Conservation (phyloP, 2,797 vertebrate species). For the Trachurus trachurus region DNA sequence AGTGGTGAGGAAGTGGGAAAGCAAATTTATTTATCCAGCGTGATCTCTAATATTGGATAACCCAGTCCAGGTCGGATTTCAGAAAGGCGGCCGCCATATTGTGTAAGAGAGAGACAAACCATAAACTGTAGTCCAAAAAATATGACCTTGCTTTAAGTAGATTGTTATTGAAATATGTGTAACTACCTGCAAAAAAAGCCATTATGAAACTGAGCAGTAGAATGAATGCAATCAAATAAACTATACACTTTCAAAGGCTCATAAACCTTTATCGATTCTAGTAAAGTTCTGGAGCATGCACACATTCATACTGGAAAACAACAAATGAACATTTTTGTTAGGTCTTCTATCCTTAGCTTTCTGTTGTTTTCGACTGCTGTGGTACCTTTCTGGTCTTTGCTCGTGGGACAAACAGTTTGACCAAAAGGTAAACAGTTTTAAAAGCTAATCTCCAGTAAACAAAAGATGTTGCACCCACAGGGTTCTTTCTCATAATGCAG, state of each 20-base stretch:
- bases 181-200: constrained; percentile 9
- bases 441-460: constrained; percentile 38
- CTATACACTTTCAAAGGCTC: constrained; percentile 32
- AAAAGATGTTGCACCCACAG: neutral
- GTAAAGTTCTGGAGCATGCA: constrained; percentile 1
- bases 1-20: constrained; percentile 41
- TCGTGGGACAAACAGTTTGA: constrained; percentile 11
- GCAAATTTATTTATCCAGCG: constrained; percentile 63
- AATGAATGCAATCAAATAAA: constrained; percentile 29
- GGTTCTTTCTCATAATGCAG: neutral
- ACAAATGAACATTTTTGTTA: neutral
- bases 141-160: constrained; percentile 4
- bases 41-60: constrained; percentile 60
- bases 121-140: constrained; percentile 12
- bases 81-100: constrained; percentile 12
- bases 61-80: constrained; percentile 51
- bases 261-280: constrained; percentile 45
- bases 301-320: constrained; percentile 1
- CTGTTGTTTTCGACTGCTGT: constrained; percentile 25
- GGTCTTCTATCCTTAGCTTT: neutral
- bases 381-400: neutral
- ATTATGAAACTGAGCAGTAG: constrained; percentile 23
- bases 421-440: constrained; percentile 8
- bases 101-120: neutral
- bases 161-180: neutral